These are phyloP conservation scores for Sinelater perroti DNA, from an alignment of 2,888 invertebrate genomes.

Conservation along the genomic window DNA sequence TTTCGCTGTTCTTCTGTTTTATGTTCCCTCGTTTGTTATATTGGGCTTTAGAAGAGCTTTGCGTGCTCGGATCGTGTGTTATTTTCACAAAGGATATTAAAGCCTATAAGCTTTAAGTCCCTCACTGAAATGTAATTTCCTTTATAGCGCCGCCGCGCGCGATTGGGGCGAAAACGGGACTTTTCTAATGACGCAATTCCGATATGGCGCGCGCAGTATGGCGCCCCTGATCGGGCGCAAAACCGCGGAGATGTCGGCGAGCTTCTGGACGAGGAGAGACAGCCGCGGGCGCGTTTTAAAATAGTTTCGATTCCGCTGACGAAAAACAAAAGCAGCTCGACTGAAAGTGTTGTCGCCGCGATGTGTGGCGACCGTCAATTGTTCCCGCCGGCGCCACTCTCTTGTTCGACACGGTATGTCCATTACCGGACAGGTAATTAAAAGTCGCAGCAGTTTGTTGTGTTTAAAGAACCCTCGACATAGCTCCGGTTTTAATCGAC, in stretches of 20 bases:
- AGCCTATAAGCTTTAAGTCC: slow-evolving; percentile 30
- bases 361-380: slow-evolving; percentile 59
- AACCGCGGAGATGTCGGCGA: too few relatives aligned
- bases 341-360: slow-evolving; percentile 38
- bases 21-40: slow-evolving; percentile 42
- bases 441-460: slow-evolving; percentile 60
- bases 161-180: slow-evolving; percentile 3
- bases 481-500: slow-evolving; percentile 59
- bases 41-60: slow-evolving; percentile 36
- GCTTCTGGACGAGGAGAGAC: too few relatives aligned
- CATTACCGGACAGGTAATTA: slow-evolving; percentile 63
- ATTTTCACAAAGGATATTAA: slow-evolving; percentile 37
- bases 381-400: slow-evolving; percentile 59
- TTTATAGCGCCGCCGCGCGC: slow-evolving; percentile 16
- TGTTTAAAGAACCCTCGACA: slow-evolving; percentile 48
- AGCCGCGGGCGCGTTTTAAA: too few relatives aligned
- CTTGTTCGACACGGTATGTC: slow-evolving; percentile 62
- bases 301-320: slow-evolving; percentile 23
- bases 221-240: too few relatives aligned
- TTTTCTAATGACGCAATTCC: too few relatives aligned
- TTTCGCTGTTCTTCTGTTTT: slow-evolving; percentile 49
- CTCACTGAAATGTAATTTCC: slow-evolving; percentile 28
- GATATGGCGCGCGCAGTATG: too few relatives aligned
- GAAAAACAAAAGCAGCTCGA: slow-evolving; percentile 26
- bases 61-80: slow-evolving; percentile 35